Evolutionary conservation across 2,113 vertebrate species (phyloP).

Genomic region (Copsychus sechellarum): DNA sequence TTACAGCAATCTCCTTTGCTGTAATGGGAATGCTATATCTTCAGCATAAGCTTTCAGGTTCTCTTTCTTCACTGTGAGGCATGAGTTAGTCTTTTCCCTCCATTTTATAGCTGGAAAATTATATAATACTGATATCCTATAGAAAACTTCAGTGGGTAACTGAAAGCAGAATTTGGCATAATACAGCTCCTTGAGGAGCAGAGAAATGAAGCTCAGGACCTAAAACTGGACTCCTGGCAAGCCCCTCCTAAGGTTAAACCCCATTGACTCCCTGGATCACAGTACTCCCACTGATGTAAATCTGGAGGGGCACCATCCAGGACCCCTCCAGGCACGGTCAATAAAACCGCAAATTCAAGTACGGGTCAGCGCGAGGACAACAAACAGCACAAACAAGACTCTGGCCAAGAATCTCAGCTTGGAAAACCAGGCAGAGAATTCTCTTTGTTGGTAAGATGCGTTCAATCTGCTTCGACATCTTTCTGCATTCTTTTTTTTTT

Average conservation of each 20-base stretch:
- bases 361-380: background rate
- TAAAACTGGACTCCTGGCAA: background rate
- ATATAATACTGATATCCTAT: background rate
- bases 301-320: background rate
- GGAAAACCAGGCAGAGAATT: background rate
- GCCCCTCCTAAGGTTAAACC: background rate
- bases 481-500: background rate
- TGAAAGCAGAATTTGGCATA: background rate
- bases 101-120: background rate
- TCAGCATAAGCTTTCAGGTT: background rate
- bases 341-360: background rate
- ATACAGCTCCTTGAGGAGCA: background rate
- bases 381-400: background rate
- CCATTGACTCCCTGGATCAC: background rate
- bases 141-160: background rate
- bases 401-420: background rate
- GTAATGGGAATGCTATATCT: background rate
- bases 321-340: background rate
- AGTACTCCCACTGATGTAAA: background rate
- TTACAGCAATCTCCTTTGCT: background rate
- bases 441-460: accelerated
- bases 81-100: background rate
- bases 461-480: conserved; percentile 15
- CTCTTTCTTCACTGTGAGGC: background rate
- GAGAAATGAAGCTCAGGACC: background rate